phyloP scores from a whole-genome alignment of 2,113 vertebrate genomes.

The Alethe diademata region DNA sequence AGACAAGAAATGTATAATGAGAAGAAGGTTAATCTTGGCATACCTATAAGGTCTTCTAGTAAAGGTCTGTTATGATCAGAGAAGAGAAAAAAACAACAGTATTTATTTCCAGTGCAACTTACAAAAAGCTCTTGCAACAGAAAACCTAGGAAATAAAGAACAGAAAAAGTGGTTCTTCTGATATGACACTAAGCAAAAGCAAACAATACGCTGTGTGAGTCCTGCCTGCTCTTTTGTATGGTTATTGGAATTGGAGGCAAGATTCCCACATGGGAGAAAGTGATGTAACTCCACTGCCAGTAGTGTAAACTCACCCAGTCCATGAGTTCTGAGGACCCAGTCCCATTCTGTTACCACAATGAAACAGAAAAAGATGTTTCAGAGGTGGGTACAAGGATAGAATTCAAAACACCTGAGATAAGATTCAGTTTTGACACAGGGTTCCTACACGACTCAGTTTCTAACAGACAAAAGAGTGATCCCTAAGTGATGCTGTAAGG shows the following conservation, averaged over 20 bases:
- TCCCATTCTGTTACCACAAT: neutral
- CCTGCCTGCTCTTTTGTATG: neutral
- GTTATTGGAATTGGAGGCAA: neutral
- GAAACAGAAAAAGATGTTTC: neutral
- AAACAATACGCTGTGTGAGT: neutral
- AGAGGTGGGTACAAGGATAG: neutral
- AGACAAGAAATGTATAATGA: neutral
- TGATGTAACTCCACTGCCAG: neutral
- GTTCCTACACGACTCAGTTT: neutral
- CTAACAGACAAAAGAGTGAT: neutral
- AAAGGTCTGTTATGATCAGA: neutral
- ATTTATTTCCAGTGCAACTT: neutral
- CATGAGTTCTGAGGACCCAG: neutral
- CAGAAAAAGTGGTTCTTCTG: neutral
- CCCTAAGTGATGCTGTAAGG: neutral
- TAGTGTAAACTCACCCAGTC: neutral
- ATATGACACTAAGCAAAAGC: neutral
- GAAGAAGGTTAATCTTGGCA: neutral
- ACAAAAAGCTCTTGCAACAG: neutral
- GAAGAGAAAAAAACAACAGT: neutral
- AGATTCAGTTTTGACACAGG: neutral
- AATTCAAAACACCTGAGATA: neutral
- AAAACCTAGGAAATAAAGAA: neutral
- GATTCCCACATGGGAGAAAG: neutral
- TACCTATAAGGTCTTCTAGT: neutral